A percentile compares a stretch with the other conserved stretches of the same genome.
These are phyloP conservation scores for Melipona beecheii DNA, from an alignment of 2,888 invertebrate genomes.

Conservation along the genomic window DNA sequence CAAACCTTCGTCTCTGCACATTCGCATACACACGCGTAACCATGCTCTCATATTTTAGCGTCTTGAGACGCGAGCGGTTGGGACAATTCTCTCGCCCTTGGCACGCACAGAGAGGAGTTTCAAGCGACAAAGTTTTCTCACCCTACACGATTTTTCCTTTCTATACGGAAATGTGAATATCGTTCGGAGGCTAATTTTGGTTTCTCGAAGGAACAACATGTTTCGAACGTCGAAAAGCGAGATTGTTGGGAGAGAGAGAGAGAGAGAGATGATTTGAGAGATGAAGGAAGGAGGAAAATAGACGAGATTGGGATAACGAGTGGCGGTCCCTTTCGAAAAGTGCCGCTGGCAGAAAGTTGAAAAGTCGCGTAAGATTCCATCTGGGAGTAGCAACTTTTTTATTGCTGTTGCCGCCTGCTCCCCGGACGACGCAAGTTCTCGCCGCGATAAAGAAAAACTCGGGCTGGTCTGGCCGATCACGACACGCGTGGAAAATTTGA, in stretches of 20 bases:
- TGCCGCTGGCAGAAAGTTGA: slow-evolving; percentile 17
- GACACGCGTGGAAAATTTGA: slow-evolving; percentile 46
- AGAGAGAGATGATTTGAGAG: background rate
- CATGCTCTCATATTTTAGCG: too few relatives aligned
- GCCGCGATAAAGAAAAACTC: slow-evolving; percentile 51
- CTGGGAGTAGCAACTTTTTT: slow-evolving; percentile 46
- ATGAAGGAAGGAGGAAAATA: background rate
- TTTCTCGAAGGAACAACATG: background rate
- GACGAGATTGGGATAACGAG: slow-evolving; percentile 11
- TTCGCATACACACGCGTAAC: too few relatives aligned
- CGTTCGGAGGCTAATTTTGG: background rate
- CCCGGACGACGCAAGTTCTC: slow-evolving; percentile 29
- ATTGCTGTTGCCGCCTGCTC: slow-evolving; percentile 28
- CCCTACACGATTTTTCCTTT: too few relatives aligned
- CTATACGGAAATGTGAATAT: too few relatives aligned
- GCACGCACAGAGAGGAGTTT: too few relatives aligned
- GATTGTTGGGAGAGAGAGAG: background rate
- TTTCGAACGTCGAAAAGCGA: background rate
- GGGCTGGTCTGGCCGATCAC: slow-evolving; percentile 18
- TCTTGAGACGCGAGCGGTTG: too few relatives aligned
- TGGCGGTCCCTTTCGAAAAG: slow-evolving; percentile 11
- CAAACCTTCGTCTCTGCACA: too few relatives aligned
- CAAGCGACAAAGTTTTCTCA: too few relatives aligned
- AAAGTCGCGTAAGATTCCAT: slow-evolving; percentile 50
- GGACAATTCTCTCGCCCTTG: too few relatives aligned